Base-by-base conservation (phyloP, 2,888 invertebrate species). In the Protodeltote pygarga region DNA sequence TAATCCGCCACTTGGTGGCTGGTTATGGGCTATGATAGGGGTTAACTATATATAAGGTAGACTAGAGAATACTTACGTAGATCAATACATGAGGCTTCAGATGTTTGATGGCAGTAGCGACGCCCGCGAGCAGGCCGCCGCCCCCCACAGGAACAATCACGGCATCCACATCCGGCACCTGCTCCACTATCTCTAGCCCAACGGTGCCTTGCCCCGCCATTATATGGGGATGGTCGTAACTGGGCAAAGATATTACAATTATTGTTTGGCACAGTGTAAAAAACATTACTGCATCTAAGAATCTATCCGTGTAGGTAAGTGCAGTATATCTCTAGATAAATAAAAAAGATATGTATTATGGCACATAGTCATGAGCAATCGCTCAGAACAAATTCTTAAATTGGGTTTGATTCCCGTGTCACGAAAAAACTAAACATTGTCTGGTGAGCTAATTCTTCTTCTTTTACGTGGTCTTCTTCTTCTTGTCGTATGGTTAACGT, bases 181-280 rank as follows among this genome's bases (percentile, higher is more conserved):
- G 97, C 73, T 98, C 98, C 14, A 97, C 83, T 48, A 98, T 98
- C 89, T 98, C 98, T 69, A 99, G 87, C 0, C 98, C 98, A 75
- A 98, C 94, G 0, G 98, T 98, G 5, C 98, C 98, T 83, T 98
- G 98, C 0, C 98, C 98, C 0, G 98, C 97, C 93, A 98, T 95
- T 55, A 98, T 97, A 79, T 98, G 95, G 0, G 98, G 98, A 83
- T 98, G 98, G 83, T 99, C 98, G 77, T 98, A 98, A 1, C 97
- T 97, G 76, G 2, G 71, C 60, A 17, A 42, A 35, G 3, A 45
- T 6, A 14, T 16, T n/a, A 44, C 11, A 31, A 20, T 9, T 0
- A 32, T 35, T 4, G 1, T 5, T 3, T 23, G 2, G 23, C n/a
- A 23, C 24, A n/a, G n/a, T n/a, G n/a, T n/a, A n/a, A n/a, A n/a